Percentiles rank a stretch among this genome's conserved stretches.
phyloP scores from a whole-genome alignment of 2,113 vertebrate species.

The Burhinus oedicnemus region DNA sequence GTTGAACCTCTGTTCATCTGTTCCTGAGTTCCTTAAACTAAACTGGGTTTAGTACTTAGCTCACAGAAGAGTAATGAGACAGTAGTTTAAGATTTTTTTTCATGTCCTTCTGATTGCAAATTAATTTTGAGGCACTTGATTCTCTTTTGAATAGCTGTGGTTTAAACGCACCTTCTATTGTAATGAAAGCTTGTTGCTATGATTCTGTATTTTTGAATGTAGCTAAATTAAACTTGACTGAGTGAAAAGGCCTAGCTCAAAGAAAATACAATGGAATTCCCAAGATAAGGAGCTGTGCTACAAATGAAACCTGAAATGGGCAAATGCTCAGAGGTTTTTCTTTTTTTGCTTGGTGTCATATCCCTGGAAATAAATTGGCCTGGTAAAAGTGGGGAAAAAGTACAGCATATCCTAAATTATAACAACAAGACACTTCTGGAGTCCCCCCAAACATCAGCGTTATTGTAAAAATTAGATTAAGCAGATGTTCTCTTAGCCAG shows the following conservation, averaged over 20 bases:
- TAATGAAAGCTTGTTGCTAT: constrained; percentile 36
- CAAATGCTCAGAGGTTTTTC: not conserved
- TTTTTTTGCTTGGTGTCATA: not conserved
- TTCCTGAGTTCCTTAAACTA: constrained; percentile 33
- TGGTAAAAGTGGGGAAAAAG: not conserved
- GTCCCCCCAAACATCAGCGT: not conserved
- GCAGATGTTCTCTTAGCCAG: not conserved
- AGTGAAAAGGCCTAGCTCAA: constrained; percentile 51
- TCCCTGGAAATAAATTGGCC: not conserved
- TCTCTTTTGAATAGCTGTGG: constrained; percentile 48
- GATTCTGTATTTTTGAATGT: constrained; percentile 37
- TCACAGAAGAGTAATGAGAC: not conserved
- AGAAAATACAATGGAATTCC: constrained; percentile 31
- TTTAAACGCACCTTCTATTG: constrained; percentile 49
- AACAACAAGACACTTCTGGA: not conserved
- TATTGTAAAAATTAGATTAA: not conserved
- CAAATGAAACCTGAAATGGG: constrained; percentile 5
- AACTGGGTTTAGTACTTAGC: not conserved
- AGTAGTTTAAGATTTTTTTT: not conserved
- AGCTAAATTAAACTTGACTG: constrained; percentile 56
- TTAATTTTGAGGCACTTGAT: constrained; percentile 46
- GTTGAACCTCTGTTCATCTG: constrained; percentile 16
- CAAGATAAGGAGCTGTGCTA: constrained; percentile 1
- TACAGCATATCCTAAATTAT: not conserved
- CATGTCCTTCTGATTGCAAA: constrained; percentile 52